Base-by-base conservation (phyloP, 2,113 vertebrate species). In the Pampusana beccarii region DNA sequence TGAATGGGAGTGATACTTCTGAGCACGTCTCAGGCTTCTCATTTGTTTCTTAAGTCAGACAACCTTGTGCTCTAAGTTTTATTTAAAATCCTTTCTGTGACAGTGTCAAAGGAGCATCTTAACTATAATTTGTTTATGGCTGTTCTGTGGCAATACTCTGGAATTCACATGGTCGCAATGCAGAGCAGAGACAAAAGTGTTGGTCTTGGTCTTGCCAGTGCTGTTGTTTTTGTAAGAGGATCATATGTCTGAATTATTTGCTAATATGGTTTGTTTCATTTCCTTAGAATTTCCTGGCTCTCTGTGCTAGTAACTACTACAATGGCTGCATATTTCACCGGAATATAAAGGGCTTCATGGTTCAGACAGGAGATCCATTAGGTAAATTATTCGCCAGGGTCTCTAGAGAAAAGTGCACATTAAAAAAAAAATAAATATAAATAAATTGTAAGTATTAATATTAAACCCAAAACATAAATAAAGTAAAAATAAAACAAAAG, bases 281-380 rank as follows among this genome's bases (percentile, higher is more conserved):
- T 97, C 84, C 93, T 38, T 97, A 99, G 99, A 99, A 99, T 97
- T 99, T 99, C 80, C 97, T 99, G 88, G 99, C 99, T 74, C 97
- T 99, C 83, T 99, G 98, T 97, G 99, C 99, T 93, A 98, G 99
- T 86, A 99, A 99, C 33, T 99, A 99, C 97, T 99, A 99, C 98
- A 99, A 71, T 50, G 99, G 99, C 36, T 99, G 98, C 74, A 16
- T 98, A 86, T 99, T 99, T 97, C 99, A 99, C 94, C 98, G 99
- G 86, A 99, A 99, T 91, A 99, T 99, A 96, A 99, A 99, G 96
- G 99, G 99, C 65, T 99, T 99, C 97, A 99, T 99, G 99, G 99
- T 99, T 73, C 99, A 99, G 97, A 99, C 99, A 1, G 99, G 99
- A 88, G 99, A 99, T 97, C 99, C 99, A 6, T 98, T 99, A 98